A percentile compares a stretch with the other conserved stretches of the same genome.
These are phyloP conservation scores for Chaenodraco wilsoni DNA, from an alignment of 2,797 vertebrate species.

Conservation along the genomic window DNA sequence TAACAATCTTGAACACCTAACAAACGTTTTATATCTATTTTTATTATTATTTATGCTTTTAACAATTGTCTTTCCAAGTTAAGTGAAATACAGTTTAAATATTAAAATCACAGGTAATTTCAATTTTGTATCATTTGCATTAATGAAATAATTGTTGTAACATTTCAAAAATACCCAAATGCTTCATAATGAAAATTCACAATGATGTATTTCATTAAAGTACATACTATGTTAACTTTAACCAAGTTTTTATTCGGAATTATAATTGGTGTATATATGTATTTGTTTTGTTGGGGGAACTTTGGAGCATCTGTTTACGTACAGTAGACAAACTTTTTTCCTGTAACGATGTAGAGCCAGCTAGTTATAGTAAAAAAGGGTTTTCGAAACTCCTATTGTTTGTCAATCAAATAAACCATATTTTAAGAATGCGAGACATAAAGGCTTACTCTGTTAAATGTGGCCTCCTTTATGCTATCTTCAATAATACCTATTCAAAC, in stretches of 20 bases:
- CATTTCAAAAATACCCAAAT: neutral
- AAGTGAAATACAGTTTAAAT: neutral
- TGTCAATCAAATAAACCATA: too few relatives aligned
- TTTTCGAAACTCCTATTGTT: fast-evolving
- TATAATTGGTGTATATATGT: too few relatives aligned
- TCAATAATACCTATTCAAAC: neutral
- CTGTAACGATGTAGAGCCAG: neutral
- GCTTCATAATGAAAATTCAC: neutral
- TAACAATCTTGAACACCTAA: neutral
- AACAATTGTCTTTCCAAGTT: too few relatives aligned
- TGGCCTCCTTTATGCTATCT: neutral
- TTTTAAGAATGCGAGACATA: neutral
- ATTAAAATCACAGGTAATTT: neutral
- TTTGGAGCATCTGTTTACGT: neutral
- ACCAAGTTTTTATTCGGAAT: too few relatives aligned
- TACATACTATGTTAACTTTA: neutral
- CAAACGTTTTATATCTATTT: too few relatives aligned
- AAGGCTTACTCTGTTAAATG: neutral
- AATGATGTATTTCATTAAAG: neutral
- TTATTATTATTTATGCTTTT: neutral
- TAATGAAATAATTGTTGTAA: neutral
- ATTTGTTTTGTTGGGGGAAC: too few relatives aligned
- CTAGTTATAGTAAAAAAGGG: neutral
- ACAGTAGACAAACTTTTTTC: neutral
- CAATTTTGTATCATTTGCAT: neutral